Base-by-base conservation (phyloP, 2,113 vertebrate species). In the Pseudorhombus dupliciocellatus region DNA sequence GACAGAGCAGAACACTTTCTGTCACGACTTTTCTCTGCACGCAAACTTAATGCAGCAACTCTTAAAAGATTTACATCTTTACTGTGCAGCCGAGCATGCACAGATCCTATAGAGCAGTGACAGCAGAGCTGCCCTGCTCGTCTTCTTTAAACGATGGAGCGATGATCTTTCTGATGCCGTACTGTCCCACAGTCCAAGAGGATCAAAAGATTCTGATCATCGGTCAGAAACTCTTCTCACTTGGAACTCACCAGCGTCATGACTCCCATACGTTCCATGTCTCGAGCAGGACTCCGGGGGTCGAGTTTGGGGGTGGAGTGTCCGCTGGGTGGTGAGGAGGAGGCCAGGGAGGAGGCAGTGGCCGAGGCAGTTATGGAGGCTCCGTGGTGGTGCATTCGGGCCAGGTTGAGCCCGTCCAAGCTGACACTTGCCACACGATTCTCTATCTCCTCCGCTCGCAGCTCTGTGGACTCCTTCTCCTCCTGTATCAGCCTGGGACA, bases 231-330 rank as follows among this genome's bases (percentile, higher is more conserved):
- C 30, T 7, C 30, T 40, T 11, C 1, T 12, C 37, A 40, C 37
- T 12, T 4, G 8, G 2, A 26, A 30, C 90, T 66, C 91, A 98
- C 98, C 96, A 99, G 93, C 0, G 97, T 99, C 96, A 98, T 98
- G 77, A 97, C 95, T 18, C 98, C 98, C 97, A 98, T 98, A 40
- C 97, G 95, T 80, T 99, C 98, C 95, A 98, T 98, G 83, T 99
- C 98, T 7, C 96, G 89, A 50, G 96, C 95, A 8, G 97, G 97
- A 68, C 97, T 99, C 67, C 98, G 93, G 4, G 95, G 95, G 22
- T 97, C 97, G 34, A 98, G 95, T 77, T 99, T 99, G 37, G 98
- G 98, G 16, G 97, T 97, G 8, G 97, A 98, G 90, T 97, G 97
- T 40, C 98, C 98, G 0, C 98, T 99, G n/a, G 97, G 97, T 34